Evolutionary conservation across 2,888 invertebrate species (phyloP), one percentile per base, ranked within the genome.

Genomic region (Chelonus formosanus): DNA sequence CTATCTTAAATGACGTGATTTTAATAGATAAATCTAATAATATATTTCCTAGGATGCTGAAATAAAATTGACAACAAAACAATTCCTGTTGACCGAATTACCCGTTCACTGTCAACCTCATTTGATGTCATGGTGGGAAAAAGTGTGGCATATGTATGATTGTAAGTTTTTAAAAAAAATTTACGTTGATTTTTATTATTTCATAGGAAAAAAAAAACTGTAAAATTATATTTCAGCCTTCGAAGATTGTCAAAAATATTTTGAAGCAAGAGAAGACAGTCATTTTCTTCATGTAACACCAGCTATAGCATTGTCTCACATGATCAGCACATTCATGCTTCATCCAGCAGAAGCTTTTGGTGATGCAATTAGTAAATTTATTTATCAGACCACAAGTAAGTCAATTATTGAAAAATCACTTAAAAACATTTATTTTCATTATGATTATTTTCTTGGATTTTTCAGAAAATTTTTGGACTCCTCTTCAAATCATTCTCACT

Each of bases 251-350:
- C 69, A 75, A 45, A 73, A 78, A 63, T 80, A 82, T 65, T 74
- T 73, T 55, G 70, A 78, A 71, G 72, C 76, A 3, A 62, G 70
- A n/a, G 76, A 78, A 74, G 65, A 71, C 7, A 76, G 78, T 66
- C 76, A 80, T 32, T 72, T 72, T 20, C 67, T 78, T 10, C 69
- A 77, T 73, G 76, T 83, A 10, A 81, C 82, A 55, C 81, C 83
- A n/a, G 69, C 71, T 2, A 57, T 72, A 59, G 83, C 72, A 32
- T 67, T 83, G 50, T 70, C 76, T 3, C 74, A 80, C 20, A 74
- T 82, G 70, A 36, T 75, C 0, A 68, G 73, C 32, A 71, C 73
- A 36, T 57, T 71, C 10, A 35, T 80, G 6, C 62, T 74, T 3
- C 70, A 76, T 53, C 80, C 82, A n/a, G 3, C 78, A 2, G 6